Evolutionary conservation across 2,797 vertebrate genomes (phyloP), one percentile per base, ranked within the genome.

Genomic region (Ambastaia sidthimunki): DNA sequence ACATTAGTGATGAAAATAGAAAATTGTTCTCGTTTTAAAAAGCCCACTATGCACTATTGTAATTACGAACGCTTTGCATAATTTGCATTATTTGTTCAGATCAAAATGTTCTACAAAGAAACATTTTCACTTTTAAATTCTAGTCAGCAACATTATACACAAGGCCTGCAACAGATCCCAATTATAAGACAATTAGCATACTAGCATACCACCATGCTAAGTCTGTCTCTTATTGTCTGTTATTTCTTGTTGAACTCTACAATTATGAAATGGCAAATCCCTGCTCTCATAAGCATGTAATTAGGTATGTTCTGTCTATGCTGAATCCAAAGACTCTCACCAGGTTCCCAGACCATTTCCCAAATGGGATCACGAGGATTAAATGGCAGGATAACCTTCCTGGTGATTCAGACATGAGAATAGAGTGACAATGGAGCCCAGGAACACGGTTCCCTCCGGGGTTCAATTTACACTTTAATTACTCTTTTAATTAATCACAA

Each of bases 401-500:
- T 66, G 16, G 63, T 71, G 69, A 76, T 72, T 67, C 70, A 34
- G 28, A 65, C 34, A 60, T 1, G 48, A 47, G 7, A 11, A 52
- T 47, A n/a, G 25, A 16, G 55, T 76, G 44, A 63, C 72, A 68
- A 76, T 15, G 57, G n/a, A 76, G 59, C 52, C 70, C 31, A 34
- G 60, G 59, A 66, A 69, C 67, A 62, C 16, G 12, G 15, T 69
- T 52, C 54, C 63, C 70, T 78, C 31, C 2, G 25, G 79, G 65
- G 52, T 60, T 78, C 50, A 25, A 65, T 55, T 70, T 62, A 65
- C 44, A 59, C 80, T 75, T 81, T 81, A 81, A 84, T 84, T 74
- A 84, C 60, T 31, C 23, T 65, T 73, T 71, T 74, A 78, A 71
- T 84, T 84, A 78, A 77, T 82, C 73, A 52, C 71, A 65, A 50